A percentile compares a stretch with the other conserved stretches of the same genome.
These are phyloP conservation scores for Perdita meconis DNA, from an alignment of 2,888 invertebrate genomes.

Conservation along the genomic window DNA sequence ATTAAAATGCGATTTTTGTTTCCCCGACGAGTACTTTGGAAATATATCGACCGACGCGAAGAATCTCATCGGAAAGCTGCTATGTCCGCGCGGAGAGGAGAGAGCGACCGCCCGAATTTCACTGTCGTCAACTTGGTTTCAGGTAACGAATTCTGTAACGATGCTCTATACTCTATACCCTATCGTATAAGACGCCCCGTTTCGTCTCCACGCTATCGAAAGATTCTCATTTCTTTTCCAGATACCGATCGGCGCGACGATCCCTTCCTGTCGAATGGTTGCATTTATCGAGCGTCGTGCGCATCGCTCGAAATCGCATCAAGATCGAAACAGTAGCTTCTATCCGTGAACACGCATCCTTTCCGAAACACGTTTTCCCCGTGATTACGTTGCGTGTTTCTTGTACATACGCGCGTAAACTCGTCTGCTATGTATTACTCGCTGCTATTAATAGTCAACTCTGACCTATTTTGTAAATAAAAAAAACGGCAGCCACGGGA, in stretches of 20 bases:
- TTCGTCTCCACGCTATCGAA: slow-evolving; percentile 8
- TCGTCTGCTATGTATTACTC: too few relatives aligned
- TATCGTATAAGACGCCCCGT: too few relatives aligned
- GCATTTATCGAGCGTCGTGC: slow-evolving; percentile 82
- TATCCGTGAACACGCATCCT: slow-evolving; percentile 75
- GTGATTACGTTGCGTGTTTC: too few relatives aligned
- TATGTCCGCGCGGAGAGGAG: slow-evolving; percentile 86
- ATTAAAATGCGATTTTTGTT: slow-evolving; percentile 92
- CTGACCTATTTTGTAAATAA: too few relatives aligned
- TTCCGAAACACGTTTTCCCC: too few relatives aligned
- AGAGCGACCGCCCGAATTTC: slow-evolving; percentile 85
- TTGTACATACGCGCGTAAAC: too few relatives aligned
- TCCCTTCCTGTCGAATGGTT: slow-evolving; percentile 81
- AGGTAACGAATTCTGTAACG: too few relatives aligned
- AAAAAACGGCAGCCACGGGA: too few relatives aligned
- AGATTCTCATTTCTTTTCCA: too few relatives aligned
- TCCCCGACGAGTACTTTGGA: slow-evolving; percentile 91
- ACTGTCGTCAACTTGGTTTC: slow-evolving; percentile 85
- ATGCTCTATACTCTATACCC: too few relatives aligned
- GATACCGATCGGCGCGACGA: slow-evolving; percentile 81
- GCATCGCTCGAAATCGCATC: slow-evolving; percentile 80
- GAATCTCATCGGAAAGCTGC: slow-evolving; percentile 87
- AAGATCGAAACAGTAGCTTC: slow-evolving; percentile 80
- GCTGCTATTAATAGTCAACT: too few relatives aligned
- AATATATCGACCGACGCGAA: slow-evolving; percentile 89